These are phyloP conservation scores for Caenorhabditis japonica DNA, from an alignment of 2,888 invertebrate species.

Conservation along the genomic window DNA sequence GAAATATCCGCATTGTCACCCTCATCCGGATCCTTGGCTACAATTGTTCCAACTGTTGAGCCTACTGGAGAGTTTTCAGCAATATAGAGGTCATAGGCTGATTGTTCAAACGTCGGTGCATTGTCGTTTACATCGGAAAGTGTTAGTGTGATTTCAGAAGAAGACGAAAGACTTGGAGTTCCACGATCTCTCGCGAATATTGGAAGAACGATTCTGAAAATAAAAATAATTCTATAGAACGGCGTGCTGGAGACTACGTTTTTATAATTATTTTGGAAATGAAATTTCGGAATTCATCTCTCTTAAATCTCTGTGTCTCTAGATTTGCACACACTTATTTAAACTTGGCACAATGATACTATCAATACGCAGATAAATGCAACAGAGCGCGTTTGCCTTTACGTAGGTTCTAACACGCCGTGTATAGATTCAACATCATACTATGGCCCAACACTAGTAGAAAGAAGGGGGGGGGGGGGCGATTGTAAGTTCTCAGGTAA, in stretches of 20 bases:
- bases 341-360: too few relatives aligned
- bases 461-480: too few relatives aligned
- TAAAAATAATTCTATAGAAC: background rate
- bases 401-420: too few relatives aligned
- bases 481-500: too few relatives aligned
- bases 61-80: conserved; percentile 96
- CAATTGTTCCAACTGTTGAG: conserved; percentile 90
- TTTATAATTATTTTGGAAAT: too few relatives aligned
- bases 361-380: too few relatives aligned
- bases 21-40: conserved; percentile 92
- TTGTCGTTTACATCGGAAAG: conserved; percentile 85
- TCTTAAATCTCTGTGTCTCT: too few relatives aligned
- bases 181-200: conserved; percentile 90
- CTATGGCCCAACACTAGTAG: background rate
- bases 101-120: conserved; percentile 82
- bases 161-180: conserved; percentile 83
- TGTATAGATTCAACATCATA: background rate
- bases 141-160: conserved; percentile 85
- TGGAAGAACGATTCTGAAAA: conserved; percentile 82
- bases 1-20: conserved; percentile 85
- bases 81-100: conserved; percentile 89
- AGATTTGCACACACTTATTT: too few relatives aligned
- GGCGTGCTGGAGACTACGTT: too few relatives aligned
- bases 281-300: too few relatives aligned
- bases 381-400: too few relatives aligned